phyloP scores from a whole-genome alignment of 2,888 invertebrate genomes.

The Sicus ferrugineus region DNA sequence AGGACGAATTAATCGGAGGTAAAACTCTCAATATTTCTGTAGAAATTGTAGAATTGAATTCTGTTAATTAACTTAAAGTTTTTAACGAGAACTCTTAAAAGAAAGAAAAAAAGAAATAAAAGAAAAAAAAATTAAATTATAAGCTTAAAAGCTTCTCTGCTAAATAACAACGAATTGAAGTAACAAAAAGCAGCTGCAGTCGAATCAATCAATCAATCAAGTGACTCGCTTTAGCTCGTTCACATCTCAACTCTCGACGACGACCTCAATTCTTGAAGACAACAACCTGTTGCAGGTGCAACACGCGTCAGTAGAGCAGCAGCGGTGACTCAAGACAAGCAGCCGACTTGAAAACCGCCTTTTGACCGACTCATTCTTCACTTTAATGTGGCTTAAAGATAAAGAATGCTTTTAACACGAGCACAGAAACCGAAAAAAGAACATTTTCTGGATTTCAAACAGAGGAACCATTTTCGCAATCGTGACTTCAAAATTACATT shows the following conservation, averaged over 20 bases:
- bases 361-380: not conserved
- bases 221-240: not conserved
- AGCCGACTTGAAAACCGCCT: conserved; percentile 1
- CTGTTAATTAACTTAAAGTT: no score
- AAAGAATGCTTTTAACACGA: conserved; percentile 1
- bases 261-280: not conserved
- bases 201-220: conserved; percentile 1
- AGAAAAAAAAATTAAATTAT: not conserved
- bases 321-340: not conserved
- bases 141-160: not conserved
- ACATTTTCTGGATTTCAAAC: no score
- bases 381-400: not conserved
- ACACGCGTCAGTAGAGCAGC: not conserved
- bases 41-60: no score
- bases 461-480: no score
- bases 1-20: no score
- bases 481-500: no score
- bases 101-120: not conserved
- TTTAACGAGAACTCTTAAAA: not conserved
- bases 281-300: conserved; percentile 11
- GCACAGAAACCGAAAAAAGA: not conserved
- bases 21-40: no score
- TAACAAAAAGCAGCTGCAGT: not conserved
- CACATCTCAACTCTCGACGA: no score
- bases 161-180: not conserved